A percentile compares a stretch with the other conserved stretches of the same genome.
These are phyloP conservation scores for Cochlearius cochlearius DNA, from an alignment of 2,113 vertebrate species.

Conservation along the genomic window DNA sequence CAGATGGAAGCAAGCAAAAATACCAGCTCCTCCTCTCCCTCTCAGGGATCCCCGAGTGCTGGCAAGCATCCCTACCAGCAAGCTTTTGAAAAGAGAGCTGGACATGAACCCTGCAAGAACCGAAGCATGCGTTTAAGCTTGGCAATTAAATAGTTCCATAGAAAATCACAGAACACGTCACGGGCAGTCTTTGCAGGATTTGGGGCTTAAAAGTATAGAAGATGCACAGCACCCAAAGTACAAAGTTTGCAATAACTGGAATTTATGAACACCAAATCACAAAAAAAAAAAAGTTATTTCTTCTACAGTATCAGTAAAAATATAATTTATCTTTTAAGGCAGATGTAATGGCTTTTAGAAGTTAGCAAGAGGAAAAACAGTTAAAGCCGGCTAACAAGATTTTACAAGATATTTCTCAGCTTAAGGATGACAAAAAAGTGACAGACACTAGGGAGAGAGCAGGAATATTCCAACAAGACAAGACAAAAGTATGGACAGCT, in stretches of 20 bases:
- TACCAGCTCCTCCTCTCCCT: neutral
- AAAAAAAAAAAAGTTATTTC: neutral
- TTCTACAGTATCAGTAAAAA: neutral
- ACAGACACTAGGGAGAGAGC: neutral
- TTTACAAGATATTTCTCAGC: neutral
- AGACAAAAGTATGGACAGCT: neutral
- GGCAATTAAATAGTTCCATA: neutral
- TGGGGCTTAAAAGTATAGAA: neutral
- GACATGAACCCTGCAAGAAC: neutral
- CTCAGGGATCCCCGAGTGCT: neutral
- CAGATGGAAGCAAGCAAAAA: neutral
- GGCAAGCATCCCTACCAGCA: neutral
- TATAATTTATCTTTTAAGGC: neutral
- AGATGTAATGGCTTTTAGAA: neutral
- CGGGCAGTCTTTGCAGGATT: neutral
- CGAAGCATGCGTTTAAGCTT: neutral
- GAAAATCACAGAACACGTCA: neutral
- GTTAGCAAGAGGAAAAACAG: neutral
- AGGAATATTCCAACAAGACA: neutral
- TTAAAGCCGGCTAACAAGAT: neutral
- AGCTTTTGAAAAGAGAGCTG: neutral
- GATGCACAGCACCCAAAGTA: neutral
- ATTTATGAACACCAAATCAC: neutral
- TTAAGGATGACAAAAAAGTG: neutral
- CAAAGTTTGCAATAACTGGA: neutral